Evolutionary conservation across 2,113 vertebrate species (phyloP).

Genomic region (Microtus ochrogaster): DNA sequence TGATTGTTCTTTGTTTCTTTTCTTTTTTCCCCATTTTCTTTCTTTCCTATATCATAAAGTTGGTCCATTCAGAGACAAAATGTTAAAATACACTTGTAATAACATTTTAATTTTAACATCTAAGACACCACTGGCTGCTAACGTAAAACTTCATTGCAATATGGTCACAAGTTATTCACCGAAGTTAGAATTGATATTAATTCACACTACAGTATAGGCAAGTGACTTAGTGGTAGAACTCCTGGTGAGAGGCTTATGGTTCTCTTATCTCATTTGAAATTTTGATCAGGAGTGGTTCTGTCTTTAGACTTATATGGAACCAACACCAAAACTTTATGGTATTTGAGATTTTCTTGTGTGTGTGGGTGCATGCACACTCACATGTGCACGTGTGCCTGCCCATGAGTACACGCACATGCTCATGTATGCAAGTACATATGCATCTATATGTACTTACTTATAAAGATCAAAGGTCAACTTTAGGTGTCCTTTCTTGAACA

Average conservation of each 20-base stretch:
- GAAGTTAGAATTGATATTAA: constrained; percentile 44
- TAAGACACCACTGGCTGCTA: constrained; percentile 51
- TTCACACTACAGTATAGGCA: background rate
- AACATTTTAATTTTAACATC: constrained; percentile 71
- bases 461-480: background rate
- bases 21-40: background rate
- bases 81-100: background rate
- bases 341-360: background rate
- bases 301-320: background rate
- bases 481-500: background rate
- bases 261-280: background rate
- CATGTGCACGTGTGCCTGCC: background rate
- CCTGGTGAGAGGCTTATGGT: background rate
- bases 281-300: background rate
- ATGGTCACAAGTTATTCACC: constrained; percentile 26
- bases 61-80: constrained; percentile 16
- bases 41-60: background rate
- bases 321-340: background rate
- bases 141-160: background rate
- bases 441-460: background rate
- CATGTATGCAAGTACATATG: background rate
- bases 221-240: background rate
- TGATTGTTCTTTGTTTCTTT: background rate
- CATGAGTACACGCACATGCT: background rate
- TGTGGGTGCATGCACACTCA: too few species aligned